phyloP scores from a whole-genome alignment of 2,888 invertebrate species.

The Pandemis cinnamomeana region DNA sequence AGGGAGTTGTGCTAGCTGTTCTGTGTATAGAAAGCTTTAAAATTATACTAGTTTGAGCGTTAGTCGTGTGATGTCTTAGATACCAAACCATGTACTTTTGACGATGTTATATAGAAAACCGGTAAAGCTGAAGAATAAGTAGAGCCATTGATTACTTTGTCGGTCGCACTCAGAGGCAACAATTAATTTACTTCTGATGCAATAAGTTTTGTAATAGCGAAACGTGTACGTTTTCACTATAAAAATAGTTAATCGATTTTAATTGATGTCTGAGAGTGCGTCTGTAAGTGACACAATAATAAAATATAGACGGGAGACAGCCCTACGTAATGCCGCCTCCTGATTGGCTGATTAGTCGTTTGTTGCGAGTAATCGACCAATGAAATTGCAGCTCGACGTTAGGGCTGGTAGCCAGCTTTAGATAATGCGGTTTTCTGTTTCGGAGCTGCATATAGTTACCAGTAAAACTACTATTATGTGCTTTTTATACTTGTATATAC shows the following conservation, averaged over 20 bases:
- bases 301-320: neutral
- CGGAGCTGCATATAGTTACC: constrained; percentile 4
- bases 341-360: neutral
- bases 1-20: neutral
- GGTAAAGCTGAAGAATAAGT: neutral
- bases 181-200: neutral
- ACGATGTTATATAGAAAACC: neutral
- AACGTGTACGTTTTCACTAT: neutral
- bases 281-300: neutral
- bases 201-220: too few relatives aligned
- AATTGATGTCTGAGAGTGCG: neutral
- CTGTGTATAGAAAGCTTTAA: neutral
- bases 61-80: neutral
- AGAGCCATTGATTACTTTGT: neutral
- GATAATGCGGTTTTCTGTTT: neutral
- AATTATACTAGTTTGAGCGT: neutral
- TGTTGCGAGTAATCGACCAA: neutral
- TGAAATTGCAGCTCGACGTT: neutral
- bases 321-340: neutral
- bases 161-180: neutral
- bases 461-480: neutral
- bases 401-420: neutral
- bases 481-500: constrained; percentile 25
- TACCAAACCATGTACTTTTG: neutral
- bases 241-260: neutral